Conservation (phyloP, 2,888 invertebrate species). For the Hypomecis atomaria region DNA sequence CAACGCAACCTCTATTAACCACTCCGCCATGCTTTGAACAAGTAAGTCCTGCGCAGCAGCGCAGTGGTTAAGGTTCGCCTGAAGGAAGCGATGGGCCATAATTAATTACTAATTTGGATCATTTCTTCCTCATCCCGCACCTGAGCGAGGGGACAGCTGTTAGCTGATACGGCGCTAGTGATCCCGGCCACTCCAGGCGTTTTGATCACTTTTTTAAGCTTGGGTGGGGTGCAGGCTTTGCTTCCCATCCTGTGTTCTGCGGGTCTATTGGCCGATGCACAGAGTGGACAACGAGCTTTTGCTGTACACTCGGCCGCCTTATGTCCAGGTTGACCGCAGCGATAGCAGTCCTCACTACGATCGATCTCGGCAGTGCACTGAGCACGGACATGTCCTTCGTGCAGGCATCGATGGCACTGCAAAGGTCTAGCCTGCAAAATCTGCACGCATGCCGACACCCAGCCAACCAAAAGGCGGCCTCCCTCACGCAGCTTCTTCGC, state of each 20-base stretch:
- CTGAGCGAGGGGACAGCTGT: too few relatives aligned
- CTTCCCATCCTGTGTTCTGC: conserved; percentile 9
- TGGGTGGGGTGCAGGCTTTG: conserved; percentile 3
- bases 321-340: neutral
- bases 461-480: too few relatives aligned
- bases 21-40: conserved; percentile 35
- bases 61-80: conserved; percentile 32
- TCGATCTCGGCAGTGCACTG: too few relatives aligned
- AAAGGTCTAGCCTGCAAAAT: too few relatives aligned
- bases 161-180: neutral
- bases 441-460: too few relatives aligned
- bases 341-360: conserved; percentile 6
- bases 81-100: conserved; percentile 4
- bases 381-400: too few relatives aligned
- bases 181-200: neutral
- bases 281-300: conserved; percentile 1
- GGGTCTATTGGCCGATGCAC: neutral
- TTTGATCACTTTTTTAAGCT: neutral
- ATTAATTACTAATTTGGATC: too few relatives aligned
- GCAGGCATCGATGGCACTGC: too few relatives aligned
- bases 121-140: neutral
- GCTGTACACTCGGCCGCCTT: conserved; percentile 4
- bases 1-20: conserved; percentile 32
- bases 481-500: neutral
- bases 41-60: conserved; percentile 35